phyloP scores from a whole-genome alignment of 2,888 invertebrate genomes.

The Amphipyra tragopoginis region DNA sequence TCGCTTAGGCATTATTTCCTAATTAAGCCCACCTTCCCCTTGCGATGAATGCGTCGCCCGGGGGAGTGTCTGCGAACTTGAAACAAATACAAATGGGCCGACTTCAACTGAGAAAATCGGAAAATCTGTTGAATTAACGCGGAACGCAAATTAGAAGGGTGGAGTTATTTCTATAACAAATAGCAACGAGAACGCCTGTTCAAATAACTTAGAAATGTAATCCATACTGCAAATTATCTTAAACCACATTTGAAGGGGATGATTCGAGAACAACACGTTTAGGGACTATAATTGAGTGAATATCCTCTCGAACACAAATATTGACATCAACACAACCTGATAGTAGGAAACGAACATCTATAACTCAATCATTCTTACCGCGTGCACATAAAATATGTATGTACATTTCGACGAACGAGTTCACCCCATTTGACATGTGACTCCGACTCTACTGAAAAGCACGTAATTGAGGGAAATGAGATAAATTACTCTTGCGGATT shows the following conservation, averaged over 20 bases:
- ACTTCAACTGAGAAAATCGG: conserved; percentile 76
- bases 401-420: conserved; percentile 65
- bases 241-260: conserved; percentile 14
- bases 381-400: conserved; percentile 68
- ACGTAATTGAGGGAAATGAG: conserved; percentile 85
- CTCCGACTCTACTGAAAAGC: conserved; percentile 76
- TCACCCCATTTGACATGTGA: conserved; percentile 81
- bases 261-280: conserved; percentile 16
- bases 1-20: conserved; percentile 88
- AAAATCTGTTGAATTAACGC: conserved; percentile 82
- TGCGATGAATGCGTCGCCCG: conserved; percentile 72
- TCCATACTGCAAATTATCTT: conserved; percentile 49
- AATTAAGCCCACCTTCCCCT: conserved; percentile 88
- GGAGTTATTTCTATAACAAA: conserved; percentile 59
- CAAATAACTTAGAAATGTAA: conserved; percentile 55
- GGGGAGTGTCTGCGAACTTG: conserved; percentile 77
- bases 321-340: conserved; percentile 31
- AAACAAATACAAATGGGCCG: conserved; percentile 78
- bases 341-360: conserved; percentile 31
- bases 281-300: conserved; percentile 27
- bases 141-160: conserved; percentile 76
- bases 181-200: conserved; percentile 43
- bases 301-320: conserved; percentile 18
- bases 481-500: conserved; percentile 82
- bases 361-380: conserved; percentile 47